Evolutionary conservation across 2,888 invertebrate species (phyloP), one percentile per base, ranked within the genome.

Genomic region (Teleogryllus oceanicus): DNA sequence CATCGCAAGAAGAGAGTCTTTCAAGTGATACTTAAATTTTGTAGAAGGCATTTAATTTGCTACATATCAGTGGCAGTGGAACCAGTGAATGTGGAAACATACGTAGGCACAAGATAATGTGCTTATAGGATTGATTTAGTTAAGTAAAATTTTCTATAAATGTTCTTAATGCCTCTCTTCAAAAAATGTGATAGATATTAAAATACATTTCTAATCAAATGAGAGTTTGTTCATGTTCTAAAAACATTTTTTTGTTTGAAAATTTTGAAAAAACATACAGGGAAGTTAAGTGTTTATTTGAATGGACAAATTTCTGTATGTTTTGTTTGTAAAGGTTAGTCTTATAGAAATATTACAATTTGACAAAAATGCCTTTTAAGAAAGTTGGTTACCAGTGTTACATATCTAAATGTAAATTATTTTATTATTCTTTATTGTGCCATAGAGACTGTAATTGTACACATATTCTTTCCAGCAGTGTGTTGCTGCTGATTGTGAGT

Each of bases 151-250:
- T 13, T n/a, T 62, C 62, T 62, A 18, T 18, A 62, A 13, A 18
- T 62, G n/a, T 62, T 62, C n/a, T 62, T 62, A n/a, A 62, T 62
- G 62, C 62, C n/a, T 62, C 13, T 18, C 62, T 62, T 62, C n/a
- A n/a, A 18, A n/a, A 62, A 10, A 18, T 62, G 13, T 62, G 62
- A 18, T 62, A 62, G 13, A 16, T 78, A 50, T 21, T n/a, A 49
- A 78, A 12, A 49, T 78, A 5, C 8, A 20, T 78, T 78, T 18
- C 20, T 78, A 49, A 49, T 49, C 49, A 74, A 75, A 75, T n/a
- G 50, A 74, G n/a, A 11, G 24, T 51, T 18, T 18, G 50, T 78
- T 78, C 13, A 49, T 78, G 75, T 78, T 78, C 49, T 78, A 78
- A 62, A 62, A 50, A 62, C n/a, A 18, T 78, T 37, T 37, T 37